phyloP scores from a whole-genome alignment of 2,797 vertebrate species.

The Chloroceryle amazona region DNA sequence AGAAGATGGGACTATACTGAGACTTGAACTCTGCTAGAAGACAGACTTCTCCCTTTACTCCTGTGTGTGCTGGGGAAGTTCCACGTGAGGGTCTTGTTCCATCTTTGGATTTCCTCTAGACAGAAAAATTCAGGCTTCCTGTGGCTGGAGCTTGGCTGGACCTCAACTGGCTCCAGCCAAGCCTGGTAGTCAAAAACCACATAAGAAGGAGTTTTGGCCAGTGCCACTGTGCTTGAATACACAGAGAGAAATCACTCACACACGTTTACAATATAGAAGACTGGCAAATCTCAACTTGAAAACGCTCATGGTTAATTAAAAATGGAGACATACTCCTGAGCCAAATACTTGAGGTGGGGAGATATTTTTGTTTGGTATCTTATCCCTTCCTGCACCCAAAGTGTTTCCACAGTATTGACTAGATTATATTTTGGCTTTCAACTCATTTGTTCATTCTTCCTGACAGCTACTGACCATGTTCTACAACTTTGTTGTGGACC shows the following conservation, averaged over 20 bases:
- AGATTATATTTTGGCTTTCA: neutral
- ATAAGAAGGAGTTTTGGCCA: neutral
- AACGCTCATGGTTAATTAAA: neutral
- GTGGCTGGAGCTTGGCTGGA: neutral
- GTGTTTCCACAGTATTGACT: neutral
- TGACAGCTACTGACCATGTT: neutral
- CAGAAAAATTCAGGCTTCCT: neutral
- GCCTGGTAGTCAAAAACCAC: neutral
- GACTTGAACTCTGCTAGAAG: neutral
- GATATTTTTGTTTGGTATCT: neutral
- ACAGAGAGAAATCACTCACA: neutral
- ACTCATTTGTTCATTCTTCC: neutral
- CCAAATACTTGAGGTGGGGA: neutral
- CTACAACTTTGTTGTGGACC: neutral
- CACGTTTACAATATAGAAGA: neutral
- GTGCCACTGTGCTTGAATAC: neutral
- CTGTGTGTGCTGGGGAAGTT: neutral
- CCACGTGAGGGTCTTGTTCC: neutral
- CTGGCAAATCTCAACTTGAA: neutral
- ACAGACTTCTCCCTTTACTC: neutral
- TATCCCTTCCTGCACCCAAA: neutral
- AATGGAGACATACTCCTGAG: neutral
- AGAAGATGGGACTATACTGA: neutral
- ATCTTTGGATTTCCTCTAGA: neutral
- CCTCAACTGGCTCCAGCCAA: neutral